A percentile compares a stretch with the other conserved stretches of the same genome.
phyloP scores from a whole-genome alignment of 2,797 vertebrate species.

The Hybognathus amarus region DNA sequence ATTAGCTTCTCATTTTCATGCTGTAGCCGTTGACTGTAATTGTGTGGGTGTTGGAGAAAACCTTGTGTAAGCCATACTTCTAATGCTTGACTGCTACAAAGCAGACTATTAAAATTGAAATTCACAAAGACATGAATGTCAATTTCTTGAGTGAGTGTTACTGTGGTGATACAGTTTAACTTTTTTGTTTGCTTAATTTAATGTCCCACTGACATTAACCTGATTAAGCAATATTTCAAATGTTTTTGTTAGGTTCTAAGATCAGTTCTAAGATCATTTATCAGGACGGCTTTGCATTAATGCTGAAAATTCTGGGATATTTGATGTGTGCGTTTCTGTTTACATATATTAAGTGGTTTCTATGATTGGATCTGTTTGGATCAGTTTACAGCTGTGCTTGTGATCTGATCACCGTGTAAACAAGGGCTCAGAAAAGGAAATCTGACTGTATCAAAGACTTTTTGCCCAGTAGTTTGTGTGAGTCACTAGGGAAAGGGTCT shows the following conservation, averaged over 20 bases:
- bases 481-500: conserved; percentile 16
- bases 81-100: conserved; percentile 2
- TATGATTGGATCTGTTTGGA: neutral
- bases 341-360: neutral
- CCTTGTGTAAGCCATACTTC: conserved; percentile 17
- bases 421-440: neutral
- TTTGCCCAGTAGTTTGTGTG: neutral
- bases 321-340: too few species aligned
- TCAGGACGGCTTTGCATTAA: neutral
- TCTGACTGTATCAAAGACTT: neutral
- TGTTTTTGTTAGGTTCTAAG: neutral
- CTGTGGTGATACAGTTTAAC: conserved; percentile 1
- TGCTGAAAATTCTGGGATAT: neutral
- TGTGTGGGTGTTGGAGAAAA: conserved; percentile 18
- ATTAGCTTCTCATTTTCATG: conserved; percentile 34
- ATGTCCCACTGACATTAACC: conserved; percentile 2
- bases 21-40: conserved; percentile 25
- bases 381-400: neutral
- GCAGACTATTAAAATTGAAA: neutral
- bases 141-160: neutral
- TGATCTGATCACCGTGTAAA: neutral
- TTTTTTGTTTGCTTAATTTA: conserved; percentile 5
- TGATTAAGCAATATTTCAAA: neutral
- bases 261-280: neutral
- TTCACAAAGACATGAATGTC: too few species aligned